Evolutionary conservation across 2,797 vertebrate genomes (phyloP).

Genomic region (Gymnodraco acuticeps): DNA sequence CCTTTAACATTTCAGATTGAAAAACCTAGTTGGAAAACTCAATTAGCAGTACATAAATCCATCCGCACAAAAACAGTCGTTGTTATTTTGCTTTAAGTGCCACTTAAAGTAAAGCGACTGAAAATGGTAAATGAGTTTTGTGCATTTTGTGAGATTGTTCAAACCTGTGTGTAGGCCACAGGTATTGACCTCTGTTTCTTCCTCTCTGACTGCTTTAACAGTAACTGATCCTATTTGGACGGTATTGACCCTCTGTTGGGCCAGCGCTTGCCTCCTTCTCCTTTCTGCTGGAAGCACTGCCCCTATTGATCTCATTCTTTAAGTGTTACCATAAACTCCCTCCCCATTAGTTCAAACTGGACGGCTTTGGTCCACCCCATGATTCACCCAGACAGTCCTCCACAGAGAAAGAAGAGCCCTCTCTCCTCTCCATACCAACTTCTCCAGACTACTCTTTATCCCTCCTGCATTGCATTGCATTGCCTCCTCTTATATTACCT

Average conservation of each 20-base stretch:
- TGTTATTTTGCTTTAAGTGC: neutral
- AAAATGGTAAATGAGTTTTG: conserved; percentile 1
- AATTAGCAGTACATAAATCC: neutral
- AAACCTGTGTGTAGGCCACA: conserved; percentile 38
- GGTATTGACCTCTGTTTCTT: conserved; percentile 65
- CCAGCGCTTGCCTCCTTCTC: conserved; percentile 51
- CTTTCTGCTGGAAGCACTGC: conserved; percentile 58
- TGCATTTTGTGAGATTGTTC: conserved; percentile 24
- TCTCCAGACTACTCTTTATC: conserved; percentile 41
- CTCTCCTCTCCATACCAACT: conserved; percentile 38
- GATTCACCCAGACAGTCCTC: conserved; percentile 69
- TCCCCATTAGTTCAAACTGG: conserved; percentile 80
- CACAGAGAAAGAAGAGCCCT: conserved; percentile 38
- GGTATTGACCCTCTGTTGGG: conserved; percentile 64
- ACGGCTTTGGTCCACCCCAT: conserved; percentile 56
- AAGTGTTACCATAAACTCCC: conserved; percentile 87
- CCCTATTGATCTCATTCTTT: conserved; percentile 84
- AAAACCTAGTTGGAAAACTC: neutral
- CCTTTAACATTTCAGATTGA: neutral
- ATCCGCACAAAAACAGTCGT: neutral
- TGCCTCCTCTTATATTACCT: conserved; percentile 57
- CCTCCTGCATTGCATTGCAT: conserved; percentile 18
- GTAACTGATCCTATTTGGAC: conserved; percentile 74
- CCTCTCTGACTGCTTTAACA: conserved; percentile 43
- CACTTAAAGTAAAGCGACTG: neutral